Conservation (phyloP, 2,113 vertebrate genomes). For the Pseudois nayaur region DNA sequence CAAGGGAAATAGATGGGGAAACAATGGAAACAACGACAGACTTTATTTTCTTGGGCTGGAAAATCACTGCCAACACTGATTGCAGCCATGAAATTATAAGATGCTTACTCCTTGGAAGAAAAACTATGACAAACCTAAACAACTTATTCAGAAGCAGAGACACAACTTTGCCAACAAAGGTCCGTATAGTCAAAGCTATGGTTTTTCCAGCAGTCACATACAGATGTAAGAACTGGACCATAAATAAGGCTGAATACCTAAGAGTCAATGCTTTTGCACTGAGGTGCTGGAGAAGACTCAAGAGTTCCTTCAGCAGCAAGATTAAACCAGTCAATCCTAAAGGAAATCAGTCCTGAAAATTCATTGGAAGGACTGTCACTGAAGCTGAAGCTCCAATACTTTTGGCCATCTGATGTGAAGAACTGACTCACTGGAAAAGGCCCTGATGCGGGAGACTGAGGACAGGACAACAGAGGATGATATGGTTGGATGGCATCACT, state of each 20-base stretch:
- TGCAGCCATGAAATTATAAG: not conserved
- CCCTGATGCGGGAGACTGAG: not conserved
- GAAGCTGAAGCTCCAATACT: not conserved
- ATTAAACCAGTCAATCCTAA: not conserved
- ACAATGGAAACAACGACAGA: not conserved
- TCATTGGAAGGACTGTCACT: not conserved
- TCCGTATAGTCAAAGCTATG: not conserved
- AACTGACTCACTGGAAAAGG: not conserved
- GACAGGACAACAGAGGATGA: not conserved
- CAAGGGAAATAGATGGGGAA: not conserved
- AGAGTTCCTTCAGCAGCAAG: not conserved
- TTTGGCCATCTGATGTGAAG: not conserved
- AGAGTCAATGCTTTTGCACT: not conserved
- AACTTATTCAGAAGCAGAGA: not conserved
- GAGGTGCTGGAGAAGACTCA: not conserved
- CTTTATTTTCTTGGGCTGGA: not conserved
- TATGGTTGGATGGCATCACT: not conserved
- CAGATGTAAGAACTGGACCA: not conserved
- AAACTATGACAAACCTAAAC: not conserved
- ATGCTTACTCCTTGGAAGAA: not conserved
- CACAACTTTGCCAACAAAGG: not conserved
- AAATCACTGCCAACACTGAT: not conserved
- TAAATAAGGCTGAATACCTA: not conserved
- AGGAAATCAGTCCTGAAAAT: not conserved
- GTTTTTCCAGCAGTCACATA: not conserved